Percentiles rank a stretch among this genome's conserved stretches.
phyloP scores from a whole-genome alignment of 2,797 vertebrate genomes.

The Platyrinchus mystaceus region DNA sequence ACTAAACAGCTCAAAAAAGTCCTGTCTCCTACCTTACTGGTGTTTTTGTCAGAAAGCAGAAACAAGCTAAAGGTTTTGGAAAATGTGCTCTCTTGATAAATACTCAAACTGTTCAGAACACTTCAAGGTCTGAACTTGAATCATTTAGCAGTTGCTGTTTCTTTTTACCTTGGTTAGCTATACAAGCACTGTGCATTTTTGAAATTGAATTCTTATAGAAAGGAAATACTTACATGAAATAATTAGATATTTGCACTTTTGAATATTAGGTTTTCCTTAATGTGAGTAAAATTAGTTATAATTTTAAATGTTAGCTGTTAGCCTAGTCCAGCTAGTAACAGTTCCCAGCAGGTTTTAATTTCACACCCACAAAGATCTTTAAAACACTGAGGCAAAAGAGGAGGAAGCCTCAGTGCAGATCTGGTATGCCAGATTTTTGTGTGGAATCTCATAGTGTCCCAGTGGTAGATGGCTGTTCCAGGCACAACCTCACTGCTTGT shows the following conservation, averaged over 20 bases:
- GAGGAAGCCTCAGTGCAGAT: neutral
- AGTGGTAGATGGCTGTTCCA: neutral
- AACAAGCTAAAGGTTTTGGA: neutral
- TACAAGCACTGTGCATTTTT: neutral
- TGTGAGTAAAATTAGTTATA: neutral
- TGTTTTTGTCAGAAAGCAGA: neutral
- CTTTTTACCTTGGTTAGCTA: neutral
- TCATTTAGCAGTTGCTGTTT: neutral
- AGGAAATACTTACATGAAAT: neutral
- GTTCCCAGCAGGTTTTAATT: neutral
- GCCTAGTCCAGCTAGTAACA: neutral
- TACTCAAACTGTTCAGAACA: neutral
- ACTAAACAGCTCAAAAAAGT: neutral
- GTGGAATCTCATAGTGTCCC: neutral
- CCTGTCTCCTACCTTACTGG: neutral
- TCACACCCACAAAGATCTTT: neutral
- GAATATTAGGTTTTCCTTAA: neutral
- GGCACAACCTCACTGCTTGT: neutral
- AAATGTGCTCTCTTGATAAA: neutral
- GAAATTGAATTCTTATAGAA: neutral
- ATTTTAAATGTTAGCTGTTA: neutral
- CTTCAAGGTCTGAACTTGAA: neutral
- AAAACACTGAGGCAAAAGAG: neutral
- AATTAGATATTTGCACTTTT: neutral
- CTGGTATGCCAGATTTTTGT: neutral